Percentiles rank a stretch among this genome's conserved stretches.
Conservation (phyloP, 2,797 vertebrate species). For the Cheirogaleus major region DNA sequence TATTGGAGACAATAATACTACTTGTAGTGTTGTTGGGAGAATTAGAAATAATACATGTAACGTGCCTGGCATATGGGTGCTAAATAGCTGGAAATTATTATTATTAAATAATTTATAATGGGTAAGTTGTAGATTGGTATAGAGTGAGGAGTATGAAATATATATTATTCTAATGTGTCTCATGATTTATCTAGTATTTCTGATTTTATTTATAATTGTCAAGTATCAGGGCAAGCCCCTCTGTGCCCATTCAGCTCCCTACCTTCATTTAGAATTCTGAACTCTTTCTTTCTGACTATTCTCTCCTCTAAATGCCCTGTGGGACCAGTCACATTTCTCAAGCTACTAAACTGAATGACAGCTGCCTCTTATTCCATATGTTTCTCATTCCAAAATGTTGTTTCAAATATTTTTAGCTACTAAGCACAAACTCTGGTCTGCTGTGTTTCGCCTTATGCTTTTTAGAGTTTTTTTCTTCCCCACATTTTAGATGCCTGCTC, state of each 20-base stretch:
- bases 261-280: background rate
- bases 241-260: background rate
- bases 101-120: background rate
- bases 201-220: background rate
- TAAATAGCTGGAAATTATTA: background rate
- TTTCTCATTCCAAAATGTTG: conserved; percentile 42
- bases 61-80: background rate
- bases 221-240: background rate
- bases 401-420: conserved; percentile 57
- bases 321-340: conserved; percentile 17
- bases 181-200: background rate
- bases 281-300: background rate
- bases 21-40: background rate
- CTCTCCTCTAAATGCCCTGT: background rate
- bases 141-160: background rate
- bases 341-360: conserved; percentile 6
- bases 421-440: background rate
- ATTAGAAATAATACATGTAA: background rate
- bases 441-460: background rate
- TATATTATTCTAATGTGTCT: background rate
- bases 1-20: no score
- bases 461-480: background rate
- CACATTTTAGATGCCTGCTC: conserved; percentile 35
- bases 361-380: conserved; percentile 30
- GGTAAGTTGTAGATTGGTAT: no score